These are phyloP conservation scores for Enteromius unitaeniatus DNA, from an alignment of 2,797 vertebrate genomes.

Conservation along the genomic window DNA sequence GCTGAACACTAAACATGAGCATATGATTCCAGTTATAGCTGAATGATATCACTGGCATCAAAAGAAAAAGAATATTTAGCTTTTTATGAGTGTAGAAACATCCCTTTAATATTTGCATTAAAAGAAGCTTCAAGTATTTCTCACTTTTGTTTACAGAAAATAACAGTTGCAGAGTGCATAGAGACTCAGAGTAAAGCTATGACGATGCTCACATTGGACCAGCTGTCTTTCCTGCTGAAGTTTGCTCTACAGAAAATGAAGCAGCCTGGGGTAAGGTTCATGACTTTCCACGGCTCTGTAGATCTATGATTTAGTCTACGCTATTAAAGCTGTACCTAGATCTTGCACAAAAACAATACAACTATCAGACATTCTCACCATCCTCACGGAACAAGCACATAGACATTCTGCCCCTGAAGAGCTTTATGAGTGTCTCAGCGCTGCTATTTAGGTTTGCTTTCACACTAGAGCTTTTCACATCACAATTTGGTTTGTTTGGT, in stretches of 20 bases:
- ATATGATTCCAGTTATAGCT: neutral
- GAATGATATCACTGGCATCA: neutral
- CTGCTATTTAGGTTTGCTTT: neutral
- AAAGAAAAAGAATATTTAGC: neutral
- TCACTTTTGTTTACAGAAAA: slow-evolving; percentile 89
- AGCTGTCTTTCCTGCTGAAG: slow-evolving; percentile 98
- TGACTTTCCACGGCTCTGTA: neutral
- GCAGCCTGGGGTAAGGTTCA: slow-evolving; percentile 93
- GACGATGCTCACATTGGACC: slow-evolving; percentile 97
- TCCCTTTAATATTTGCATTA: neutral
- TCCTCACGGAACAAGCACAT: neutral
- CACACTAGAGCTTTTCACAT: neutral
- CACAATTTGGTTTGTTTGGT: neutral
- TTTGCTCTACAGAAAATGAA: slow-evolving; percentile 99
- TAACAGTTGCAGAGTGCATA: slow-evolving; percentile 98
- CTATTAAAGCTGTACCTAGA: slow-evolving; percentile 14
- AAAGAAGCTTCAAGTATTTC: slow-evolving; percentile 35
- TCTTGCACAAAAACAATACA: neutral
- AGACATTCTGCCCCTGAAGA: neutral
- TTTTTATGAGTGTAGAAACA: neutral
- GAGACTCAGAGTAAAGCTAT: slow-evolving; percentile 99
- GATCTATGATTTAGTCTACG: neutral
- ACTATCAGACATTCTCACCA: neutral
- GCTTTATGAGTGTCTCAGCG: neutral
- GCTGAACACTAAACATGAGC: neutral